Percentiles rank a stretch among this genome's conserved stretches.
Conservation (phyloP, 2,113 vertebrate species). For the Aptenodytes patagonicus region DNA sequence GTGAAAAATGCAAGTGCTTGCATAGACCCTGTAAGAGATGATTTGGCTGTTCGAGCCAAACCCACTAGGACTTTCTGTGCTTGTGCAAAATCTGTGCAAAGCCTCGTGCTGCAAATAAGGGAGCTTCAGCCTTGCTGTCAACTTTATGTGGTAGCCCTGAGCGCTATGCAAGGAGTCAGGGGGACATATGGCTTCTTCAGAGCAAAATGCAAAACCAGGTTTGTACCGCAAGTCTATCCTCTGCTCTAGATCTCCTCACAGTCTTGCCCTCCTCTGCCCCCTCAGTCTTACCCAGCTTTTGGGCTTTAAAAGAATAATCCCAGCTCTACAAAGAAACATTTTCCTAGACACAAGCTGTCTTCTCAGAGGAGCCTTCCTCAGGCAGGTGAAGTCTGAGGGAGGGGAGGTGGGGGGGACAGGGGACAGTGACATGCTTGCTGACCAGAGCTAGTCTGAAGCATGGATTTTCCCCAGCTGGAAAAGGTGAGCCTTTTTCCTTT, state of each 20-base stretch:
- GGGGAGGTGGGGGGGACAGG: not conserved
- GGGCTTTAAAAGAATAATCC: not conserved
- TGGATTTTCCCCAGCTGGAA: not conserved
- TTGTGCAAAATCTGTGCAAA: not conserved
- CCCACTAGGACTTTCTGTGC: not conserved
- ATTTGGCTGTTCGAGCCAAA: not conserved
- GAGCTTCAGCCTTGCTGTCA: not conserved
- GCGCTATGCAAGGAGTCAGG: not conserved
- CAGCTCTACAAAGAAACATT: not conserved
- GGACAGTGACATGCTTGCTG: not conserved
- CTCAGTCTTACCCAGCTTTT: not conserved
- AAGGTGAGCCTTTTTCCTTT: not conserved
- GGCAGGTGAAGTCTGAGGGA: not conserved
- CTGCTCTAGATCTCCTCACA: not conserved
- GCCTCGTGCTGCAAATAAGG: not conserved
- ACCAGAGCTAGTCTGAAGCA: not conserved
- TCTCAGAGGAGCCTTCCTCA: not conserved
- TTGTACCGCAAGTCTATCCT: not conserved
- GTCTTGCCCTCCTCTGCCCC: not conserved
- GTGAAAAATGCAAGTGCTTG: not conserved
- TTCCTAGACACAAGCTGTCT: not conserved
- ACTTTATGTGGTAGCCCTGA: not conserved
- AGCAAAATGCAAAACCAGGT: not conserved
- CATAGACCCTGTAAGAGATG: not conserved
- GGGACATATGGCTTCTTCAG: not conserved